A percentile compares a stretch with the other conserved stretches of the same genome.
These are phyloP conservation scores for Rhagium mordax DNA, from an alignment of 2,888 invertebrate genomes.

Conservation along the genomic window DNA sequence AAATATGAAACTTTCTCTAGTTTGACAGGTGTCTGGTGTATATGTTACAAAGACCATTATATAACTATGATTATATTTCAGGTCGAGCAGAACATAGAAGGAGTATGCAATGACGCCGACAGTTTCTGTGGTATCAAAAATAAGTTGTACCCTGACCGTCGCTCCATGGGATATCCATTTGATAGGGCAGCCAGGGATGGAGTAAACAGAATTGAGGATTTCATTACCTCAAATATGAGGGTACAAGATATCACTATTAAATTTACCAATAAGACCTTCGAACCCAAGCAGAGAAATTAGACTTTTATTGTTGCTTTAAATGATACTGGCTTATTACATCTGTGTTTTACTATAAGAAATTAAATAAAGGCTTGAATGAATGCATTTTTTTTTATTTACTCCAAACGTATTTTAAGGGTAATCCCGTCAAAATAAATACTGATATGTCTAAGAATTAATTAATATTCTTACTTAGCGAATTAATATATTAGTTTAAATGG, in stretches of 20 bases:
- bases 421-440: no score
- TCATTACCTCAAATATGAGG: conserved; percentile 83
- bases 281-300: background rate
- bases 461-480: no score
- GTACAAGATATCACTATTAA: conserved; percentile 76
- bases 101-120: conserved; percentile 80
- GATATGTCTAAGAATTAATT: no score
- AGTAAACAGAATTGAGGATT: conserved; percentile 76
- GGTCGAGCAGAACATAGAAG: conserved; percentile 73
- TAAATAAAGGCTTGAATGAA: background rate
- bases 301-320: background rate
- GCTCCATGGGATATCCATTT: conserved; percentile 90
- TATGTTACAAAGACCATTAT: no score
- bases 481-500: no score
- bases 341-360: background rate
- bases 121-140: conserved; percentile 87
- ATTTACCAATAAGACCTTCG: conserved; percentile 73
- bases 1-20: no score
- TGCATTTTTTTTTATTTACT: background rate
- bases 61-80: conserved; percentile 55
- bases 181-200: conserved; percentile 76
- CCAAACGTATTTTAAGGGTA: no score
- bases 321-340: background rate
- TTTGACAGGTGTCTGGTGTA: no score
- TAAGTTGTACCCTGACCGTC: conserved; percentile 84